Evolutionary conservation across 2,888 invertebrate species (phyloP), one percentile per base, ranked within the genome.

Genomic region (Zelleria hepariella): DNA sequence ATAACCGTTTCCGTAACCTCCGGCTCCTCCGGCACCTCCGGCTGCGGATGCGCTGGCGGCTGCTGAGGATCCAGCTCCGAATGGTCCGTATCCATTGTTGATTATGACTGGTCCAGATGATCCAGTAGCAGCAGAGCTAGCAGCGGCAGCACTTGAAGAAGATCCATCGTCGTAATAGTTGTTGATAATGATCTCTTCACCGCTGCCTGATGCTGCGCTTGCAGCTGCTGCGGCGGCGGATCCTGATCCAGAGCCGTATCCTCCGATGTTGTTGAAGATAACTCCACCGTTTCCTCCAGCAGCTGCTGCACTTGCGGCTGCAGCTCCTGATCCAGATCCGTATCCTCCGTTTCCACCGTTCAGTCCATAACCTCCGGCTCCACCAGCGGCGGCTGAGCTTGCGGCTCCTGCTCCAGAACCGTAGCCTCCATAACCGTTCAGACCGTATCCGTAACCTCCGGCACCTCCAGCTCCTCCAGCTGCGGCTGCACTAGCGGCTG

Each of bases 71-170:
- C 20, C 27, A 8, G 32, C 56, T 18, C 32, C 56, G 2, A 1
- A 24, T 2, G 7, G 60, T 24, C 15, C 10, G 25, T 53, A n/a
- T n/a, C n/a, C 15, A 7, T 5, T 26, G 15, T n/a, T 25, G 54
- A n/a, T 25, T 7, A 24, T n/a, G 0, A 2, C 21, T 23, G 23
- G 23, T 23, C 23, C 23, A 25, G 23, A 5, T 5, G 1, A n/a
- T 20, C 49, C 58, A 18, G 61, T 25, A 7, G 52, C 58, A 8
- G 61, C 55, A 21, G 56, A 42, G 4, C 54, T 27, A 1, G 55
- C 55, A 1, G 60, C 51, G 3, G 49, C 26, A 32, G 58, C 26
- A 26, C 26, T 56, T 15, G 49, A 18, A 18, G 5, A 3, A 20
- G n/a, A 49, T 20, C 53, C 53, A 23, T 18, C 49, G n/a, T 20